Conservation (phyloP, 2,888 invertebrate genomes). For the Capitulum mitella region DNA sequence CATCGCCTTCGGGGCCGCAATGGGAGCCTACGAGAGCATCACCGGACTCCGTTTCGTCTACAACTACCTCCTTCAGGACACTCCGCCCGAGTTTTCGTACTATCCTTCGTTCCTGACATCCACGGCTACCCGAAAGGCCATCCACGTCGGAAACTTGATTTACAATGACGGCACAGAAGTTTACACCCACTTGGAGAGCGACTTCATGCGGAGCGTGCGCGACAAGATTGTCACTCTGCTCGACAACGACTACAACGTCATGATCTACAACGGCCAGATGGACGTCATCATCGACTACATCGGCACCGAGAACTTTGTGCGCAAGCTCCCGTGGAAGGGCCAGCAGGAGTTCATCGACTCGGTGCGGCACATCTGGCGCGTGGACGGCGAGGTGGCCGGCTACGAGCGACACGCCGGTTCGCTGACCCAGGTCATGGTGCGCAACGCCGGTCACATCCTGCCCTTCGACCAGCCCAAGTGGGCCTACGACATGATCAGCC, state of each 20-base stretch:
- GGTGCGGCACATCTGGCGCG: slow-evolving; percentile 58
- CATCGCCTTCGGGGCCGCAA: neutral
- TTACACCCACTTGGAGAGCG: slow-evolving; percentile 60
- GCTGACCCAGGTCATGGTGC: slow-evolving; percentile 63
- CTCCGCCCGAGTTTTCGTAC: slow-evolving; percentile 40
- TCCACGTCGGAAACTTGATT: slow-evolving; percentile 74
- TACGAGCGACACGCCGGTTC: slow-evolving; percentile 65
- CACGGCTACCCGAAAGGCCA: slow-evolving; percentile 57
- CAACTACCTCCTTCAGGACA: slow-evolving; percentile 60
- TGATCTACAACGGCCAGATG: slow-evolving; percentile 82
- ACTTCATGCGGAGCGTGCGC: slow-evolving; percentile 74
- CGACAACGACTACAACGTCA: slow-evolving; percentile 54
- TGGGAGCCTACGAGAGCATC: slow-evolving; percentile 38
- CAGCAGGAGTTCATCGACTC: slow-evolving; percentile 47
- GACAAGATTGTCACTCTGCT: slow-evolving; percentile 41
- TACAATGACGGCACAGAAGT: slow-evolving; percentile 58
- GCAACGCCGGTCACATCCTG: slow-evolving; percentile 76
- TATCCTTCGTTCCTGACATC: slow-evolving; percentile 53
- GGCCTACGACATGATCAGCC: slow-evolving; percentile 63
- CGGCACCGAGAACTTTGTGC: slow-evolving; percentile 68
- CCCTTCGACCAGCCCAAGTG: slow-evolving; percentile 70
- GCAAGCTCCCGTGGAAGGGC: slow-evolving; percentile 60
- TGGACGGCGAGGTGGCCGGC: slow-evolving; percentile 59
- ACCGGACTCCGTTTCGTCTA: slow-evolving; percentile 70
- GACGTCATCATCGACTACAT: slow-evolving; percentile 88